Percentiles rank a stretch among this genome's conserved stretches.
phyloP scores from a whole-genome alignment of 2,797 vertebrate species.

The Arctocebus calabarensis region DNA sequence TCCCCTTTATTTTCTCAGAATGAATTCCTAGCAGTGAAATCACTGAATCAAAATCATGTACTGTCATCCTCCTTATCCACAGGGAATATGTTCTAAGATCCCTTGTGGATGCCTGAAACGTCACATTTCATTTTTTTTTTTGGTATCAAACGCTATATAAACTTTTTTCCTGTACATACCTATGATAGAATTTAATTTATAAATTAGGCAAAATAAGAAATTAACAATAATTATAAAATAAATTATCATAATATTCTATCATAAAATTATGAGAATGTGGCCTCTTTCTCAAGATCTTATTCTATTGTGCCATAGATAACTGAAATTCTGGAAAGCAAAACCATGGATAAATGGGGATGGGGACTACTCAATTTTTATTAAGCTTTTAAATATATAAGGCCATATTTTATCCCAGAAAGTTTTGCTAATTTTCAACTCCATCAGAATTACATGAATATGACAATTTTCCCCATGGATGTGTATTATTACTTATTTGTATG shows the following conservation, averaged over 20 bases:
- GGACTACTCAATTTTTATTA: neutral
- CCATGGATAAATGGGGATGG: neutral
- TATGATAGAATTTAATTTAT: neutral
- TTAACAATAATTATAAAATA: neutral
- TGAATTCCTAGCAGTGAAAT: neutral
- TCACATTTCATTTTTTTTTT: too few relatives aligned
- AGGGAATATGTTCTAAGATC: neutral
- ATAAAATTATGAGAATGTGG: neutral
- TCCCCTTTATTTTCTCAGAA: neutral
- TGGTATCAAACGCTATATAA: neutral
- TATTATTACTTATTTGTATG: neutral
- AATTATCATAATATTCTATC: neutral
- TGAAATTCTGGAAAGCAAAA: neutral
- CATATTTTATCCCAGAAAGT: neutral
- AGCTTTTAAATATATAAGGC: neutral
- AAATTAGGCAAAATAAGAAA: neutral
- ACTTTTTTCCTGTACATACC: neutral
- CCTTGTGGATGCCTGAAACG: neutral
- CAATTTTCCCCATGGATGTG: neutral
- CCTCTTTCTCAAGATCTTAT: neutral
- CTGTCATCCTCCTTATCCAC: too few relatives aligned
- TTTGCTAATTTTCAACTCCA: conserved; percentile 15
- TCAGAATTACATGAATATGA: neutral
- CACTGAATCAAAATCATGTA: neutral
- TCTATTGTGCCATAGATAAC: neutral